These are phyloP conservation scores for Ibycter americanus DNA, from an alignment of 2,797 vertebrate species.

Conservation along the genomic window DNA sequence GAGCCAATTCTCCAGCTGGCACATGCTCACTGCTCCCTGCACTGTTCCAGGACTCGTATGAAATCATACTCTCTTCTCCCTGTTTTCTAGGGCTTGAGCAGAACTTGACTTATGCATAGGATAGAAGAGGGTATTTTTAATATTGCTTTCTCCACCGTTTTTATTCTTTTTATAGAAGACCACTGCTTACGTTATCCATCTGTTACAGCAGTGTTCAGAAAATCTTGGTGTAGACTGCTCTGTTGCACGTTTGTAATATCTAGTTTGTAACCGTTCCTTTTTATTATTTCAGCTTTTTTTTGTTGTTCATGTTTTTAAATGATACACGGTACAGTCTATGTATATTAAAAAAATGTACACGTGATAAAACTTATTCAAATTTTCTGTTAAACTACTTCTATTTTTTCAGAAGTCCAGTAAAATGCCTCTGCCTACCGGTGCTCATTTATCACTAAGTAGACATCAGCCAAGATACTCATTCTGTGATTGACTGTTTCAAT, in stretches of 20 bases:
- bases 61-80: background rate
- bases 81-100: background rate
- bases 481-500: background rate
- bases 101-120: background rate
- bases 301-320: background rate
- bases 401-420: background rate
- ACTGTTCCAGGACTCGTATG: fast-evolving
- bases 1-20: background rate
- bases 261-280: background rate
- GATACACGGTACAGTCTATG: background rate
- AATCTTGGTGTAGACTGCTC: background rate
- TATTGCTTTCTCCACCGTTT: background rate
- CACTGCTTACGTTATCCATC: background rate
- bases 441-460: background rate
- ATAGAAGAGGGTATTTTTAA: background rate
- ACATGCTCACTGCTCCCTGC: fast-evolving
- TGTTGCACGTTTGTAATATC: fast-evolving
- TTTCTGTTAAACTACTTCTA: background rate
- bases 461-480: background rate
- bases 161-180: background rate
- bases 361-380: background rate
- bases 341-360: background rate
- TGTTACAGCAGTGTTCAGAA: background rate
- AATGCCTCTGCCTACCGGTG: background rate
- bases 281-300: background rate